Evolutionary conservation across 2,113 vertebrate species (phyloP).

Genomic region (Dolichallabes microphthalmus): DNA sequence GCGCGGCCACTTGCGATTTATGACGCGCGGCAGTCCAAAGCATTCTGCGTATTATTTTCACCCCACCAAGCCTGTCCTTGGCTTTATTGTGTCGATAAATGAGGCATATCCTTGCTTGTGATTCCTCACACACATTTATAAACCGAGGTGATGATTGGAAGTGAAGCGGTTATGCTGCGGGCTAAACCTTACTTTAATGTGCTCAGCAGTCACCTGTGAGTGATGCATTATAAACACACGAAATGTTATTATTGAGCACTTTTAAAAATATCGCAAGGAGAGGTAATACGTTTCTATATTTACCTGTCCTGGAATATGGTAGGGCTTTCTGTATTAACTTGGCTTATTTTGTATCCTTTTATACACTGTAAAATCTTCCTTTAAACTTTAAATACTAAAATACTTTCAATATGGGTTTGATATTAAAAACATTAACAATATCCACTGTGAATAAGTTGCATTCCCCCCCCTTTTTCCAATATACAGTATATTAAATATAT

Average conservation of each 20-base stretch:
- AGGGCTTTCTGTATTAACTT: not conserved
- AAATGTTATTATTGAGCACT: not conserved
- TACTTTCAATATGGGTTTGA: not conserved
- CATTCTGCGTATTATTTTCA: constrained; percentile 51
- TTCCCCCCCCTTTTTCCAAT: not conserved
- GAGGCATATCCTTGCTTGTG: constrained; percentile 49
- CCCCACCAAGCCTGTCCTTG: constrained; percentile 43
- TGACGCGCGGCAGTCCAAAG: constrained; percentile 1
- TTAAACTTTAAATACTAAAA: no score
- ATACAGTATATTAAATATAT: not conserved
- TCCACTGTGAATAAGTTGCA: not conserved
- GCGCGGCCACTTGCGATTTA: constrained; percentile 31
- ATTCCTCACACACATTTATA: constrained; percentile 36
- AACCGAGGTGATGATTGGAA: constrained; percentile 46
- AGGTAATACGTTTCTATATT: not conserved
- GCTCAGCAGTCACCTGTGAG: constrained; percentile 46
- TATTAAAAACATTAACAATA: not conserved
- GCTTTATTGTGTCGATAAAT: constrained; percentile 55
- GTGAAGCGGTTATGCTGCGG: constrained; percentile 42
- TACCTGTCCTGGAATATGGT: not conserved
- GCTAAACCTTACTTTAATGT: constrained; percentile 51
- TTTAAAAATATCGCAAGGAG: not conserved
- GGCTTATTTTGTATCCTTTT: not conserved
- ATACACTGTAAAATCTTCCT: not conserved
- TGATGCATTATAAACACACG: constrained; percentile 28